A percentile compares a stretch with the other conserved stretches of the same genome.
These are phyloP conservation scores for Hofmannophila pseudospretella DNA, from an alignment of 2,888 invertebrate species.

Conservation along the genomic window DNA sequence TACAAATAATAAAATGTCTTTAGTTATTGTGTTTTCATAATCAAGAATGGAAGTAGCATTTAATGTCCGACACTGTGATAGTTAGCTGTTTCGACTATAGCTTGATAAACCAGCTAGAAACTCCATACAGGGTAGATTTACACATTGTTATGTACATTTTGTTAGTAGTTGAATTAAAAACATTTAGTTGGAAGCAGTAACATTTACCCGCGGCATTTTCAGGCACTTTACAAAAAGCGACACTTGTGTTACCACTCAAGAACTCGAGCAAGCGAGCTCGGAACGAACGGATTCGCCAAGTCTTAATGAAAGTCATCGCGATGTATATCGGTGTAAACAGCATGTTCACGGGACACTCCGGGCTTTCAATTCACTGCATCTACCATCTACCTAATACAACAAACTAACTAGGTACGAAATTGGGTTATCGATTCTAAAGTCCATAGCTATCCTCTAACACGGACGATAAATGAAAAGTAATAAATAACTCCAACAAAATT, in stretches of 20 bases:
- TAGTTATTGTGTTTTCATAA: too few relatives aligned
- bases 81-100: too few relatives aligned
- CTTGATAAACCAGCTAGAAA: too few relatives aligned
- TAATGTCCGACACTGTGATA: too few relatives aligned
- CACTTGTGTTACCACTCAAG: constrained; percentile 76
- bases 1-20: too few relatives aligned
- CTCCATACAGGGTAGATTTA: too few relatives aligned
- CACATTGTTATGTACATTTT: too few relatives aligned
- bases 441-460: constrained; percentile 26
- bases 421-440: constrained; percentile 71
- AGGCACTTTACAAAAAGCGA: constrained; percentile 79
- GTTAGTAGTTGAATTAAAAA: too few relatives aligned
- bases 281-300: constrained; percentile 85
- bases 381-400: not conserved
- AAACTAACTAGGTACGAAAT: constrained; percentile 24
- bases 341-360: constrained; percentile 61
- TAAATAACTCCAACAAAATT: not conserved
- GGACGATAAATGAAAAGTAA: not conserved
- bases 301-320: constrained; percentile 89
- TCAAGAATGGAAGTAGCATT: too few relatives aligned
- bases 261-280: constrained; percentile 82
- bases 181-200: too few relatives aligned
- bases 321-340: constrained; percentile 89
- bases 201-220: constrained; percentile 66
- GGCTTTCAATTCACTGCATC: not conserved